Evolutionary conservation across 1,140 invertebrate species (phyloP).

Genomic region (Calliphora vicina): DNA sequence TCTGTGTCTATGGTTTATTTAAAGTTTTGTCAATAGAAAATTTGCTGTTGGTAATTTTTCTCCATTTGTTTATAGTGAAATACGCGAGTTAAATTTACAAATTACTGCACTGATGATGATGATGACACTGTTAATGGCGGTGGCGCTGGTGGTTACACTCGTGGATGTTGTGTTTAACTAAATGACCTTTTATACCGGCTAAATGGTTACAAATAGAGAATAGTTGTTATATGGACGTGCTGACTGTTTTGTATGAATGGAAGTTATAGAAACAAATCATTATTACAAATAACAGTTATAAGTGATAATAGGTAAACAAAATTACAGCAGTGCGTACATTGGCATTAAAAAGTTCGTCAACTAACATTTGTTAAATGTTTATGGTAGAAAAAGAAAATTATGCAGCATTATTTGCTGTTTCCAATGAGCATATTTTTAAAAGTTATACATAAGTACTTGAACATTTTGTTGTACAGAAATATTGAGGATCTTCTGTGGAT

Average conservation of each 20-base stretch:
- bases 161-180: not conserved
- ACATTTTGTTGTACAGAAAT: too few species aligned
- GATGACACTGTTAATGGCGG: not conserved
- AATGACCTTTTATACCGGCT: not conserved
- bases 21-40: not conserved
- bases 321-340: not conserved
- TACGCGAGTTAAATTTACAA: slow-evolving; percentile 1
- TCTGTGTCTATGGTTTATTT: not conserved
- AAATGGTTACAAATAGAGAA: not conserved
- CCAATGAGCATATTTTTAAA: too few species aligned
- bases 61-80: not conserved
- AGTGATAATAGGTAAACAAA: not conserved
- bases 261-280: not conserved
- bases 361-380: too few species aligned
- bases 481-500: too few species aligned
- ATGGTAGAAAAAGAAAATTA: too few species aligned
- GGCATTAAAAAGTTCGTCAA: too few species aligned
- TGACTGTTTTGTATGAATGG: not conserved
- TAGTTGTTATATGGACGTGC: not conserved
- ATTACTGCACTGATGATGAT: not conserved
- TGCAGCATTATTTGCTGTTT: too few species aligned
- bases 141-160: not conserved
- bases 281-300: not conserved
- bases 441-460: too few species aligned
- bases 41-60: not conserved